A percentile compares a stretch with the other conserved stretches of the same genome.
Evolutionary conservation across 1,140 invertebrate species (phyloP).

Genomic region (Calycopis cecrops): DNA sequence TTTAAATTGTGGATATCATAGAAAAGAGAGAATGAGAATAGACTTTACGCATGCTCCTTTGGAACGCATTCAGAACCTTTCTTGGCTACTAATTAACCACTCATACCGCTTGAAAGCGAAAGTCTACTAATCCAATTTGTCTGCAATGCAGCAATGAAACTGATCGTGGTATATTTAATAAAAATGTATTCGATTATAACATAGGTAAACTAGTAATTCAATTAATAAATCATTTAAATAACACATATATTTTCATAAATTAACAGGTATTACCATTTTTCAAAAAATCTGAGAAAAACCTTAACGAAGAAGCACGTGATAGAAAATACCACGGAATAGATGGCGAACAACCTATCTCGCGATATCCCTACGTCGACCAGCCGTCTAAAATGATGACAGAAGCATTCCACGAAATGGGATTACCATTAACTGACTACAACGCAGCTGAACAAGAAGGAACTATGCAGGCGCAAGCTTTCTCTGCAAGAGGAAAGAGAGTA

Average conservation of each 20-base stretch:
- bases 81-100: too few species aligned
- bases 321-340: constrained; percentile 74
- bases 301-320: constrained; percentile 63
- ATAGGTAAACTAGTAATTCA: neutral
- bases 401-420: constrained; percentile 76
- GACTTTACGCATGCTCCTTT: too few species aligned
- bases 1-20: too few species aligned
- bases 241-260: neutral
- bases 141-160: too few species aligned
- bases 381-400: constrained; percentile 48
- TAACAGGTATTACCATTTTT: constrained; percentile 84
- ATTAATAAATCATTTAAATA: neutral
- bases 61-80: too few species aligned
- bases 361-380: constrained; percentile 72
- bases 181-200: too few species aligned
- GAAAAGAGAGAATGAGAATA: too few species aligned
- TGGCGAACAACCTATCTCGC: constrained; percentile 77
- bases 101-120: too few species aligned
- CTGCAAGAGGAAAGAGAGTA: constrained; percentile 77
- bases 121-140: constrained; percentile 1
- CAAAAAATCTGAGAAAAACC: constrained; percentile 83
- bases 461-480: constrained; percentile 75
- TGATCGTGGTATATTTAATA: too few species aligned
- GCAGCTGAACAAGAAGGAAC: constrained; percentile 73
- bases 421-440: constrained; percentile 74